These are phyloP conservation scores for Clytia hemisphaerica DNA, from an alignment of 30 jellyfish, hydroid and myxozoan species.

Conservation along the genomic window DNA sequence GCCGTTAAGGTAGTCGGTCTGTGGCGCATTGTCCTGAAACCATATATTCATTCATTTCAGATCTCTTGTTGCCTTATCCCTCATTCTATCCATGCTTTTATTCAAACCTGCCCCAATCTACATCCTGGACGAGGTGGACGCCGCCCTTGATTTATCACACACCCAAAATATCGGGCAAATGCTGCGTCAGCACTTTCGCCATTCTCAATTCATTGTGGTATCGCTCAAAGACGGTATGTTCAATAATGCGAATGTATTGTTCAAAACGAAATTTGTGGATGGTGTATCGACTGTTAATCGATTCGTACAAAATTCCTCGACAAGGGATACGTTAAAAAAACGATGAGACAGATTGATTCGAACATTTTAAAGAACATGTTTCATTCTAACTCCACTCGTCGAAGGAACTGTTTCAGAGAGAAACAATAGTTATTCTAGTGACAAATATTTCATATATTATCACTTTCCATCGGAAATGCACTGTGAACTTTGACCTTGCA, in stretches of 20 bases:
- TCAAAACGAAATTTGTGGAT: slow-evolving; percentile 92
- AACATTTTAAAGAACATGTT: no score
- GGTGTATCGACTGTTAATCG: slow-evolving; percentile 94
- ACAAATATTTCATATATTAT: no score
- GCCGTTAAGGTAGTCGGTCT: no score
- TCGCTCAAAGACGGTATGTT: slow-evolving; percentile 98
- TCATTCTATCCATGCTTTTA: slow-evolving; percentile 83
- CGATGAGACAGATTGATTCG: no score
- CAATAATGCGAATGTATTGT: slow-evolving; percentile 92
- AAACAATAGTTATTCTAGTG: no score
- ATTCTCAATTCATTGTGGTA: slow-evolving; percentile 94
- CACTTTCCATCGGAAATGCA: no score
- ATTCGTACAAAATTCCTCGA: slow-evolving; percentile 60
- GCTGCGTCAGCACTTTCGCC: slow-evolving; percentile 91
- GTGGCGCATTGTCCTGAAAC: no score
- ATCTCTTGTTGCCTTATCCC: slow-evolving; percentile 94
- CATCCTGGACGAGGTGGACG: slow-evolving; percentile 99
- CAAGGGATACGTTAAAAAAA: slow-evolving; percentile 10
- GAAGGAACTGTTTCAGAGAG: no score
- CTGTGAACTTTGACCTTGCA: no score
- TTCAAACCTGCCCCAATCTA: slow-evolving; percentile 99
- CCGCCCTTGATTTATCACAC: slow-evolving; percentile 98
- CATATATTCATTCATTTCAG: no score
- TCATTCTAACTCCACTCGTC: no score
- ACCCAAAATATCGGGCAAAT: slow-evolving; percentile 98